Conservation (phyloP, 2,113 vertebrate species). For the Xiphophorus maculatus region DNA sequence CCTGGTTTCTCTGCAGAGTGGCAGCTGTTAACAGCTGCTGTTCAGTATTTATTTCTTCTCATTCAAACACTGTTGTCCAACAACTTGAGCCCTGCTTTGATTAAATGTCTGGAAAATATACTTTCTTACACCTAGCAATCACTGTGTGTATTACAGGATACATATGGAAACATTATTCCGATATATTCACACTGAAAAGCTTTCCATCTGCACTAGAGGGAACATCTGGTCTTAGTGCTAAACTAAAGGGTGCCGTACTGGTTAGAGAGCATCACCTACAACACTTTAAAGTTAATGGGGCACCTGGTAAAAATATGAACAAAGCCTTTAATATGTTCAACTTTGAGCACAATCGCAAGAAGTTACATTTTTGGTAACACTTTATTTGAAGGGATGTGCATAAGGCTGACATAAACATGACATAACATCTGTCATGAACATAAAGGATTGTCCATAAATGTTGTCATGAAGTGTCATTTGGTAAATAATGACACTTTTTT, state of each 20-base stretch:
- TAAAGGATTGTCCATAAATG: too few relatives aligned
- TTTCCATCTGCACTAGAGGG: slow-evolving; percentile 32
- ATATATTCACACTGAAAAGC: slow-evolving; percentile 36
- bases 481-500: too few relatives aligned
- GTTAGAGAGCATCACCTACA: slow-evolving; percentile 42
- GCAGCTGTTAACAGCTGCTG: not conserved
- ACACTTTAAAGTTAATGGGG: too few relatives aligned
- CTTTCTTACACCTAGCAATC: not conserved
- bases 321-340: too few relatives aligned
- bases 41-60: not conserved
- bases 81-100: not conserved
- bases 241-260: slow-evolving; percentile 13
- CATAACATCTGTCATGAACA: too few relatives aligned
- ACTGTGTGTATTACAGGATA: slow-evolving; percentile 19
- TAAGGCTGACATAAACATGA: too few relatives aligned
- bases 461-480: too few relatives aligned
- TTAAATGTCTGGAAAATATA: not conserved
- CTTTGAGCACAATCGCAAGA: too few relatives aligned
- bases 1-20: slow-evolving; percentile 1
- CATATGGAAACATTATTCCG: slow-evolving; percentile 15
- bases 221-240: slow-evolving; percentile 42
- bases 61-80: not conserved
- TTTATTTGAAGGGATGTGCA: too few relatives aligned
- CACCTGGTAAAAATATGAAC: too few relatives aligned
- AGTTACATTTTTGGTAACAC: not conserved